Percentiles rank a stretch among this genome's conserved stretches.
phyloP scores from a whole-genome alignment of 2,797 vertebrate species.

The Cuculus canorus region DNA sequence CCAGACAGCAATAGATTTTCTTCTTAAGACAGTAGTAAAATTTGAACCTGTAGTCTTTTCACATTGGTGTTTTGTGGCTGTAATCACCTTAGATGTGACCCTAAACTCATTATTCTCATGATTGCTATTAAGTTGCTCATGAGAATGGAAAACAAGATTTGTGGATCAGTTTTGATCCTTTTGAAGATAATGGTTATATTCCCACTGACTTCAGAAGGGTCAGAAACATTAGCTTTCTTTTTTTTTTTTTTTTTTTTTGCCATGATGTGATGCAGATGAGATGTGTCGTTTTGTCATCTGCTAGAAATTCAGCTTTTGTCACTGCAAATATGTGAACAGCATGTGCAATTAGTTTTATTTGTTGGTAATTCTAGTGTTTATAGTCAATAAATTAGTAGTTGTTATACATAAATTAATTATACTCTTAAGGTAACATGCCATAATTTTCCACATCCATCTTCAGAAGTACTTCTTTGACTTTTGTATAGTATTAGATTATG shows the following conservation, averaged over 20 bases:
- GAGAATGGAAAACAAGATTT: constrained; percentile 62
- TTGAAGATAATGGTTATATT: constrained; percentile 27
- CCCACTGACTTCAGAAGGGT: neutral
- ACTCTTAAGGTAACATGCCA: neutral
- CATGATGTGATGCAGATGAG: neutral
- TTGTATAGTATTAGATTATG: neutral
- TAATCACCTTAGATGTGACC: constrained; percentile 39
- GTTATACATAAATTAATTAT: neutral
- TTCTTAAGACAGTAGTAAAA: neutral
- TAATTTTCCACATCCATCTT: neutral
- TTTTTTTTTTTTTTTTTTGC: neutral
- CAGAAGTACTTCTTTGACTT: neutral
- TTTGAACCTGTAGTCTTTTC: neutral
- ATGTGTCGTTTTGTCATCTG: constrained; percentile 13
- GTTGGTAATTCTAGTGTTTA: neutral
- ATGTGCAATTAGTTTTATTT: neutral
- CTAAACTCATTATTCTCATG: constrained; percentile 19
- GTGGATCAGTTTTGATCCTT: constrained; percentile 35
- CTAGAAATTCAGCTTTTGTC: constrained; percentile 15
- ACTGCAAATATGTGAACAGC: neutral
- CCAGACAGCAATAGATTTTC: neutral
- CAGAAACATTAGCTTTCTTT: neutral
- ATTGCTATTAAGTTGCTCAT: constrained; percentile 44
- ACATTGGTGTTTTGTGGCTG: neutral
- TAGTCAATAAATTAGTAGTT: neutral